Percentiles rank a stretch among this genome's conserved stretches.
These are phyloP conservation scores for Piezodorus guildinii DNA, from an alignment of 1,140 invertebrate species.

Conservation along the genomic window DNA sequence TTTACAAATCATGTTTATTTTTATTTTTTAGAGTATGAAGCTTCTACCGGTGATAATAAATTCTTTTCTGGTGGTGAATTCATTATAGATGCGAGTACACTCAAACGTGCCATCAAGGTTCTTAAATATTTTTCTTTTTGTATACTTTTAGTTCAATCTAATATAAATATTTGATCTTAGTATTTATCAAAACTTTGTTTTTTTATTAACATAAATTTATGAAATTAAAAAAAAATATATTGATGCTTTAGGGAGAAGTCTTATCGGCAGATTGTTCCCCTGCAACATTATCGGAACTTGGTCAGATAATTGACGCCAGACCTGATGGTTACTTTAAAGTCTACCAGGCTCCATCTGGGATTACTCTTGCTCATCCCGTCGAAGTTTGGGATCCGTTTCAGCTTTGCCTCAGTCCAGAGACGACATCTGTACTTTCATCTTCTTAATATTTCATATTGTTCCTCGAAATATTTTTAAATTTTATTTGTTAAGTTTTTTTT, in stretches of 20 bases:
- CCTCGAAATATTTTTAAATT: too few species aligned
- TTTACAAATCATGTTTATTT: background rate
- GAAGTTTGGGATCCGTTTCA: conserved; percentile 23
- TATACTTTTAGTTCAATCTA: too few species aligned
- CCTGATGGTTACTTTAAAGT: conserved; percentile 22
- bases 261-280: conserved; percentile 13
- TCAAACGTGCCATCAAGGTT: conserved; percentile 25
- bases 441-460: background rate
- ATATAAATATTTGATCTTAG: too few species aligned
- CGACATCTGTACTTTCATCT: background rate
- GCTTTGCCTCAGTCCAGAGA: conserved; percentile 2
- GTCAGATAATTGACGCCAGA: conserved; percentile 17
- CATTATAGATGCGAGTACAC: conserved; percentile 24
- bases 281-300: conserved; percentile 18
- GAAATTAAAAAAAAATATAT: background rate
- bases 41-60: conserved; percentile 1
- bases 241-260: conserved; percentile 13
- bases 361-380: conserved; percentile 21
- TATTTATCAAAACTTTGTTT: too few species aligned
- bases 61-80: conserved; percentile 19
- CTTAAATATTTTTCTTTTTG: background rate
- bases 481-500: too few species aligned
- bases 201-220: background rate
- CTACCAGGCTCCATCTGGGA: conserved; percentile 11
- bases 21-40: conserved; percentile 4